A percentile compares a stretch with the other conserved stretches of the same genome.
Conservation (phyloP, 2,888 invertebrate genomes). For the Chloromyia formosa region DNA sequence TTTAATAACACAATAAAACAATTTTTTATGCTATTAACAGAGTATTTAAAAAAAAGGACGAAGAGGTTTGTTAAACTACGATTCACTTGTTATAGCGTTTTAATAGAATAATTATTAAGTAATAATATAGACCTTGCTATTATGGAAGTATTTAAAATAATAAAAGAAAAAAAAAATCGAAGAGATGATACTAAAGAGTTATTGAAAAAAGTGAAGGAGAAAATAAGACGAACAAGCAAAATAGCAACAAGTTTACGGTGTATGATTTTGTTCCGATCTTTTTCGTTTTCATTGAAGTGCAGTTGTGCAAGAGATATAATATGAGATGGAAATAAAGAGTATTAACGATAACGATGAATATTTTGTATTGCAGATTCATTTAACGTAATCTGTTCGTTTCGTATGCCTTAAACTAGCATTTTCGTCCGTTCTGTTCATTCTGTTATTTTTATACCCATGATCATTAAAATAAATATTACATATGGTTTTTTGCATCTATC, state of each 20-base stretch:
- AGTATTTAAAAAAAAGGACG: constrained; percentile 20
- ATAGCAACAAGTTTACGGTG: neutral
- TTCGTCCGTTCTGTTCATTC: constrained; percentile 29
- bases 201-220: constrained; percentile 23
- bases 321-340: constrained; percentile 39
- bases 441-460: constrained; percentile 25
- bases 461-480: constrained; percentile 28
- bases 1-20: constrained; percentile 37
- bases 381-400: constrained; percentile 20
- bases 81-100: constrained; percentile 44
- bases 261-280: neutral
- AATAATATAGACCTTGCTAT: constrained; percentile 23
- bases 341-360: constrained; percentile 32
- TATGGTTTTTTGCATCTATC: constrained; percentile 17
- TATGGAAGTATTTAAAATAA: neutral
- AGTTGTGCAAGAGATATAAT: constrained; percentile 22
- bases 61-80: constrained; percentile 41
- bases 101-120: constrained; percentile 42
- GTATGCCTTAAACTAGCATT: constrained; percentile 31
- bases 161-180: neutral
- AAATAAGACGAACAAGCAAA: neutral
- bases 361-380: constrained; percentile 6
- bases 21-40: constrained; percentile 40
- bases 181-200: too few relatives aligned
- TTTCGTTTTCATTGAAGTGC: constrained; percentile 24